These are phyloP conservation scores for Noctua fimbriata DNA, from an alignment of 2,888 invertebrate genomes.

Conservation along the genomic window DNA sequence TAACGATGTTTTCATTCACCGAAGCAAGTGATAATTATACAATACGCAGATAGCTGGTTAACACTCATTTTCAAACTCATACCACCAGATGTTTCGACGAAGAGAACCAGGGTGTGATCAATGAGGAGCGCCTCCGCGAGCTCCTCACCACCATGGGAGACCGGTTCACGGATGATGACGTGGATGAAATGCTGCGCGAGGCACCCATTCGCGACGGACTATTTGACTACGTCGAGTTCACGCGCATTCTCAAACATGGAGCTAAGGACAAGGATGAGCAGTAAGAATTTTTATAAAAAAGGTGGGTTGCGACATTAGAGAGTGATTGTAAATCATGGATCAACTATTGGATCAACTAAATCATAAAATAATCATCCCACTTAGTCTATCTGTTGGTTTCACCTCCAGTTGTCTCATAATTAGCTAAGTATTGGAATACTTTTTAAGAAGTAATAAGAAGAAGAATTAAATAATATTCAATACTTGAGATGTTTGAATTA, in stretches of 20 bases:
- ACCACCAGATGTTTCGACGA: constrained; percentile 96
- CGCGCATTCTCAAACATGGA: constrained; percentile 99
- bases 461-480: background rate
- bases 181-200: constrained; percentile 99
- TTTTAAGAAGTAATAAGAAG: background rate
- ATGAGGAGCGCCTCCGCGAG: constrained; percentile 98
- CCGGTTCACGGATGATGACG: constrained; percentile 98
- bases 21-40: no score
- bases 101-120: constrained; percentile 97
- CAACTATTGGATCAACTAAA: constrained; percentile 23
- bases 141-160: constrained; percentile 99
- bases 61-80: constrained; percentile 3
- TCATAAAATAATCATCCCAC: background rate
- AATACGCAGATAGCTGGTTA: background rate
- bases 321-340: constrained; percentile 32
- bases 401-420: constrained; percentile 2
- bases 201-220: constrained; percentile 98
- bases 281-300: constrained; percentile 79
- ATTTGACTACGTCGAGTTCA: constrained; percentile 99
- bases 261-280: constrained; percentile 99
- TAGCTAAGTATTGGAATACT: background rate
- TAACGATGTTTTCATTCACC: no score
- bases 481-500: background rate
- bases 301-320: constrained; percentile 63
- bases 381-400: constrained; percentile 1